Evolutionary conservation across 2,888 invertebrate species (phyloP).

Genomic region (Epistrophe grossulariae): DNA sequence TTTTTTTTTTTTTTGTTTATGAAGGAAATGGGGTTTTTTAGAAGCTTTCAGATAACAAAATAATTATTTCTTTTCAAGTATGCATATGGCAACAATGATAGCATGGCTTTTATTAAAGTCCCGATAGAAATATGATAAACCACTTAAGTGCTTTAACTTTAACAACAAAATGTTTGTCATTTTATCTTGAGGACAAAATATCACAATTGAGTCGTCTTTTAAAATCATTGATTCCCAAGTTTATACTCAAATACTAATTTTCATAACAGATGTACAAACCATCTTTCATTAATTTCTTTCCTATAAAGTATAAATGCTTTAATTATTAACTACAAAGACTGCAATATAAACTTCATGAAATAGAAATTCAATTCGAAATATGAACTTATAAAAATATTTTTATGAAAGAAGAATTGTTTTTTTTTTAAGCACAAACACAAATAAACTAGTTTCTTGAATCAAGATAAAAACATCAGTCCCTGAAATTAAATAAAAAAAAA

Average conservation of each 20-base stretch:
- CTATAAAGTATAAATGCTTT: not conserved
- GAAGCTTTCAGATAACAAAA: not conserved
- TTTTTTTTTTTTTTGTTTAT: not conserved
- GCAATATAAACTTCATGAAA: not conserved
- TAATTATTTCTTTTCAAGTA: not conserved
- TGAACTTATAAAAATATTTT: not conserved
- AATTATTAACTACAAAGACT: not conserved
- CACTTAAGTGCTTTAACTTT: not conserved
- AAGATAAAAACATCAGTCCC: constrained; percentile 7
- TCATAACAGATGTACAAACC: not conserved
- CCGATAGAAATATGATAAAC: not conserved
- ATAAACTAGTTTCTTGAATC: not conserved
- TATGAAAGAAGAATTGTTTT: not conserved
- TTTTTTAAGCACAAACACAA: not conserved
- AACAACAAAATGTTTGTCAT: not conserved
- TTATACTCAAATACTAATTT: not conserved
- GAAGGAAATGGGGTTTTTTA: not conserved
- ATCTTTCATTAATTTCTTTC: not conserved
- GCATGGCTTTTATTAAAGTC: not conserved
- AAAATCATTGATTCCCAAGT: not conserved
- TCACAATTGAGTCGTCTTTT: not conserved
- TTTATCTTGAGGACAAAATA: not conserved
- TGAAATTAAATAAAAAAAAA: not conserved
- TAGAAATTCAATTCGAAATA: not conserved
- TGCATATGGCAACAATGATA: not conserved